Conservation (phyloP, 2,797 vertebrate species). For the Microcaecilia unicolor region DNA sequence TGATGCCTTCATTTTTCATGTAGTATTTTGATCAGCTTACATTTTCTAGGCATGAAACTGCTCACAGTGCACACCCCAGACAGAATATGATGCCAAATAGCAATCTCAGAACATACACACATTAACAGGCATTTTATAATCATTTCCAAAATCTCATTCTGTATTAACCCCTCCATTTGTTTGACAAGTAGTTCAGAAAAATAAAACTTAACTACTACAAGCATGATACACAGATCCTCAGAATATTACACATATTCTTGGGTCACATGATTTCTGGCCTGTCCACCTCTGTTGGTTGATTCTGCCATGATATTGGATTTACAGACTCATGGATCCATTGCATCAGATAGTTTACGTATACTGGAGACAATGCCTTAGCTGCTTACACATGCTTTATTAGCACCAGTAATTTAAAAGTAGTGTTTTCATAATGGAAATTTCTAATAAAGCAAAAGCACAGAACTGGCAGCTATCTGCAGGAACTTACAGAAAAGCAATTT, state of each 20-base stretch:
- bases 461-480: conserved; percentile 15
- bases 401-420: too few species aligned
- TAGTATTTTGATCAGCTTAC: too few species aligned
- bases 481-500: conserved; percentile 24
- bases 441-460: conserved; percentile 34
- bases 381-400: conserved; percentile 34
- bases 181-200: conserved; percentile 36
- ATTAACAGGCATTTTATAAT: conserved; percentile 13
- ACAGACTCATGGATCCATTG: conserved; percentile 17
- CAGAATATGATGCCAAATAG: conserved; percentile 18
- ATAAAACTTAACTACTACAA: conserved; percentile 32
- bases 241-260: conserved; percentile 30
- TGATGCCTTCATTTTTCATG: too few species aligned
- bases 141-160: conserved; percentile 18
- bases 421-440: conserved; percentile 23
- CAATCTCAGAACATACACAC: conserved; percentile 10
- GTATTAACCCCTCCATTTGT: conserved; percentile 25
- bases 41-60: too few species aligned
- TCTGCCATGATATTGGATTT: conserved; percentile 21
- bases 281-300: conserved; percentile 16
- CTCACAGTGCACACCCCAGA: conserved; percentile 7
- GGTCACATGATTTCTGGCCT: conserved; percentile 20
- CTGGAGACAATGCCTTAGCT: conserved; percentile 16
- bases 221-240: conserved; percentile 36
- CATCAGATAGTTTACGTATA: conserved; percentile 16